Evolutionary conservation across 1,140 invertebrate genomes (phyloP), one percentile per base, ranked within the genome.

Genomic region (Rhizoglyphus robini): DNA sequence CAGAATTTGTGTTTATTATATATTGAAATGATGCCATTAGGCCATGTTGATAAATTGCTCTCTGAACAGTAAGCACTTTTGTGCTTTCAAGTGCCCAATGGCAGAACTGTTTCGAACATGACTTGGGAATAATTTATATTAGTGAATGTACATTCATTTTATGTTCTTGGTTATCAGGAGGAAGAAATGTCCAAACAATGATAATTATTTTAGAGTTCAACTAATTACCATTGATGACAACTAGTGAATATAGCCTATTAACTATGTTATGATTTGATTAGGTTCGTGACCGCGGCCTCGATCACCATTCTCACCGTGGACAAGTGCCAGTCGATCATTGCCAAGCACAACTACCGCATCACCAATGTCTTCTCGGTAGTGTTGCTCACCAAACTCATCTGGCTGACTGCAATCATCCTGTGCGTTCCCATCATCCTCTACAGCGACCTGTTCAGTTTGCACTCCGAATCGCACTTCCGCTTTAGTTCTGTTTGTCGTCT

Each of bases 241-340:
- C 18, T 18, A 41, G 18, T 41, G 8, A 41, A 41, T 41, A 41
- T 41, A 18, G 36, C 8, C n/a, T n/a, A n/a, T n/a, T 11, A 41
- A 41, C 36, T 41, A 41, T 11, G 8, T 41, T 41, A 41, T 41
- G 36, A 18, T 41, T 41, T 41, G 36, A 41, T 41, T 54, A 54
- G 51, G 31, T 54, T 54, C 51, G 51, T 32, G 8, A 54, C 51
- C 8, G 51, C 51, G 23, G 51, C 31, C 8, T 54, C 51, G 15
- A 54, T 54, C 51, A 54, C 51, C 8, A 54, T 54, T 32, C 20
- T 54, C 8, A 23, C 51, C 20, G 51, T 54, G 20, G 51, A 54
- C 51, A 54, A 54, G 51, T 54, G 51, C 15, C 51, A 54, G 20
- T 54, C 51, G 51, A 54, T 54, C 20, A 20, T 8, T 18, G 36